Evolutionary conservation across 2,888 invertebrate genomes (phyloP), one percentile per base, ranked within the genome.

Genomic region (Hydroisotoma schaefferi): DNA sequence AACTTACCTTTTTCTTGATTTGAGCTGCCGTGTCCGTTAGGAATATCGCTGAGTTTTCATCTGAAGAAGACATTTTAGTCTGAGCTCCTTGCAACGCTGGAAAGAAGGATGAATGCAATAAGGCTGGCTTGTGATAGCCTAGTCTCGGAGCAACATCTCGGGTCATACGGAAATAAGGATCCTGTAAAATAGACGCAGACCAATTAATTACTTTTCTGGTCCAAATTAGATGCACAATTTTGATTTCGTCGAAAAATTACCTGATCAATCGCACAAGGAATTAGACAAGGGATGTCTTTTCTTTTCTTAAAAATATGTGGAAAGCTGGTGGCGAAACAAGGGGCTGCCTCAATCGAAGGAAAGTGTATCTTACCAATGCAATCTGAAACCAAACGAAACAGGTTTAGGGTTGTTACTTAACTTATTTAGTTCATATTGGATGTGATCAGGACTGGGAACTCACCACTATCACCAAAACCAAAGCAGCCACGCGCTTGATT

Each of bases 251-350:
- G 15, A 8, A 5, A 18, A 40, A 5, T 37, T 73, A 83, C 83
- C 79, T 99, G 99, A 81, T 99, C 99, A 70, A 99, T 99, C 8
- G 95, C 99, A 79, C 99, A 99, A 0, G 99, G 99, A 67, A 99
- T 94, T 2, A 94, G 81, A 74, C 88, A 88, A 2, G 85, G 86
- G 48, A 94, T 81, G 71, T 87, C 84, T 73, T 87, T 86, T 74
- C 85, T 84, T 53, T 84, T 81, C 1, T 84, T 86, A 77, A 98
- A 98, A 74, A 97, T 91, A 63, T 87, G 85, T 0, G 97, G 97
- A 77, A 94, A 94, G 10, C 90, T 87, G 1, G 87, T 87, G 0
- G 90, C 90, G 71, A 98, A 83, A 1, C 92, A 88, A 0, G 99
- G 98, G 0, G 95, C 92, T 0, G 98, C 98, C 79, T 99, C 95